Conservation (phyloP, 2,797 vertebrate genomes). For the Sebastes baramenuke region DNA sequence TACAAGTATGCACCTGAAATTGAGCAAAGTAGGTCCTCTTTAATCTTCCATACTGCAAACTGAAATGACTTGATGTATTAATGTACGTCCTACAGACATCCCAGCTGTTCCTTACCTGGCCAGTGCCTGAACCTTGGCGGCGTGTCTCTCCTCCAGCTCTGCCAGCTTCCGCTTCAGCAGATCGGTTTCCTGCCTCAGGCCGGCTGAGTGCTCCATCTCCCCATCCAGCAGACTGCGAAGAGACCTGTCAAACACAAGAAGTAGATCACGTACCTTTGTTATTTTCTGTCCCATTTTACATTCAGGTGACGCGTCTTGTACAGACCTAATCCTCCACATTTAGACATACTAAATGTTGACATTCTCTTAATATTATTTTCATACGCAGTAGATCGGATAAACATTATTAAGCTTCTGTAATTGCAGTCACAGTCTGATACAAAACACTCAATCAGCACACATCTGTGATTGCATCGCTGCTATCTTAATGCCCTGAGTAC, state of each 20-base stretch:
- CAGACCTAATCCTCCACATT: neutral
- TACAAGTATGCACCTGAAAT: no score
- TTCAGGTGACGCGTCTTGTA: neutral
- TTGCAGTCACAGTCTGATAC: conserved; percentile 16
- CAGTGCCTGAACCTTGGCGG: conserved; percentile 90
- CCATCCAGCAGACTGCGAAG: conserved; percentile 92
- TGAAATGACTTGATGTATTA: neutral
- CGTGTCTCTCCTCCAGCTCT: conserved; percentile 93
- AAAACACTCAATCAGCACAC: conserved; percentile 35
- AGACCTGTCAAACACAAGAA: conserved; percentile 81
- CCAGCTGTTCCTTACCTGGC: conserved; percentile 83
- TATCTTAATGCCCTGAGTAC: conserved; percentile 18
- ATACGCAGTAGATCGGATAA: conserved; percentile 30
- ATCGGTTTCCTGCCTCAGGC: conserved; percentile 91
- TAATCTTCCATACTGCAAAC: neutral
- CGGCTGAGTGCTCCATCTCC: conserved; percentile 98
- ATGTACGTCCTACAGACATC: accelerated
- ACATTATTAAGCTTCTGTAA: conserved; percentile 32
- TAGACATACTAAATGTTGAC: neutral
- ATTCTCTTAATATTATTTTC: neutral
- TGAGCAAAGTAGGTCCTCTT: neutral
- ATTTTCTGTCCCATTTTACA: neutral
- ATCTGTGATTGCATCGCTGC: conserved; percentile 22
- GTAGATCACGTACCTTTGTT: neutral
- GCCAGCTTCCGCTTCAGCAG: conserved; percentile 86